phyloP scores from a whole-genome alignment of 2,888 invertebrate species.

The Alentia gelatinosa region DNA sequence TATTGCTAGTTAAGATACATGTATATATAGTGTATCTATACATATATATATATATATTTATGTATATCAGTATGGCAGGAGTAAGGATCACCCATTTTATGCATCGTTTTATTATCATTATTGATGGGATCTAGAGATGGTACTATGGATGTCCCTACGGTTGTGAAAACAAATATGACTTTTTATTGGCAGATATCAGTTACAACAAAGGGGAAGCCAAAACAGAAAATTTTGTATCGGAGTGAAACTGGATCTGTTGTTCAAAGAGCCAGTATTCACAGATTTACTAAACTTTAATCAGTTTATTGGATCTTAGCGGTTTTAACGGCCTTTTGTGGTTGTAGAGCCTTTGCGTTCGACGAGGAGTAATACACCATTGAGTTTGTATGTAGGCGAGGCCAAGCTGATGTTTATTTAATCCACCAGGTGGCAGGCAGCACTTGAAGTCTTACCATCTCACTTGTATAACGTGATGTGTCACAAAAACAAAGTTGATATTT shows the following conservation, averaged over 20 bases:
- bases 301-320: background rate
- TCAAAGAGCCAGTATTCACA: too few relatives aligned
- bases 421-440: constrained; percentile 32
- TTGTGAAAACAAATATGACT: too few relatives aligned
- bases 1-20: background rate
- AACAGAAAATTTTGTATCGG: too few relatives aligned
- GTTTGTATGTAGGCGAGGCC: background rate
- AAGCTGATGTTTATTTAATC: background rate
- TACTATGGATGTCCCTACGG: background rate
- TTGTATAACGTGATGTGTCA: background rate
- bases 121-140: background rate
- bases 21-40: constrained; percentile 18
- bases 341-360: background rate
- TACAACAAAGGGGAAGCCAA: too few relatives aligned
- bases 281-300: too few relatives aligned
- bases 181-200: too few relatives aligned
- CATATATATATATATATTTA: background rate
- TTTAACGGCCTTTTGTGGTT: background rate
- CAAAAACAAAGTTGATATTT: background rate
- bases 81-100: background rate
- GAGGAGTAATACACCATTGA: background rate
- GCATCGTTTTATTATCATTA: constrained; percentile 8
- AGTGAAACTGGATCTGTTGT: too few relatives aligned
- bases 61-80: background rate
- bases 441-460: constrained; percentile 11